These are phyloP conservation scores for Andrena camellia DNA, from an alignment of 2,888 invertebrate species.

Conservation along the genomic window DNA sequence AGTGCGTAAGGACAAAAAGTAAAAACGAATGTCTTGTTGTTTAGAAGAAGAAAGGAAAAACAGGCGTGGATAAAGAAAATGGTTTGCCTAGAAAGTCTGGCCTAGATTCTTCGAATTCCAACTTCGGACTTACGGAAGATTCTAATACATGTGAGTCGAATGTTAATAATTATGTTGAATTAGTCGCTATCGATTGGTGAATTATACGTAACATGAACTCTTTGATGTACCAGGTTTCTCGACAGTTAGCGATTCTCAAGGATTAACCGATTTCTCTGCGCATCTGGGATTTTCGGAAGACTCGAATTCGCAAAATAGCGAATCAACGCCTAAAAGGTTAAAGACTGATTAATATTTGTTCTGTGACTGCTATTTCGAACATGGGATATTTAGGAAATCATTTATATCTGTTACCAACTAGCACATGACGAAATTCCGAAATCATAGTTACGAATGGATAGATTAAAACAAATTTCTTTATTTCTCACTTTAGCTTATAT, in stretches of 20 bases:
- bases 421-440: constrained; percentile 50
- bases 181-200: background rate
- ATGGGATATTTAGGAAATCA: constrained; percentile 62
- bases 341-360: constrained; percentile 89
- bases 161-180: constrained; percentile 52
- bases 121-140: constrained; percentile 94
- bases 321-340: constrained; percentile 91
- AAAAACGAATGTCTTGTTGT: constrained; percentile 46
- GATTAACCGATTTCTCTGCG: constrained; percentile 94
- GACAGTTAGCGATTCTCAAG: constrained; percentile 95
- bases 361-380: constrained; percentile 39
- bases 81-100: constrained; percentile 89
- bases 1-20: constrained; percentile 9
- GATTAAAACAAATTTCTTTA: constrained; percentile 25
- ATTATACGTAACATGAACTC: constrained; percentile 27
- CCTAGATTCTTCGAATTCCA: constrained; percentile 92
- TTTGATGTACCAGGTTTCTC: constrained; percentile 90
- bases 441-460: constrained; percentile 39
- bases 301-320: constrained; percentile 95
- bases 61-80: constrained; percentile 93
- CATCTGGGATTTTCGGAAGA: constrained; percentile 96
- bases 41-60: constrained; percentile 89
- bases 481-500: constrained; percentile 42
- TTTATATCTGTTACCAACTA: constrained; percentile 53
- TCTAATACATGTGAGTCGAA: constrained; percentile 93